phyloP scores from a whole-genome alignment of 2,888 invertebrate genomes.

The Pyralis farinalis region DNA sequence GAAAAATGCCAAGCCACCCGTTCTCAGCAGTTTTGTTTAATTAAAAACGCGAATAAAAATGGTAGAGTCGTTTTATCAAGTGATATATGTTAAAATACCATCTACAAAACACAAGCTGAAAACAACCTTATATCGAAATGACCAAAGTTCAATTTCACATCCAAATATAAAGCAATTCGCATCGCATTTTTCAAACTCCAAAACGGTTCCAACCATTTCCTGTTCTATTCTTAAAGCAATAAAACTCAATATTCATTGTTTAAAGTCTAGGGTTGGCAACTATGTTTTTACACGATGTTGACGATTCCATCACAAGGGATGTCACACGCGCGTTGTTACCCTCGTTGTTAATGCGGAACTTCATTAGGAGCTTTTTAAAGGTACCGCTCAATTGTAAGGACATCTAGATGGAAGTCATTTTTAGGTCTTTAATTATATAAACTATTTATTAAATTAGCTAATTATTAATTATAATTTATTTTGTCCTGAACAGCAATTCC shows the following conservation, averaged over 20 bases:
- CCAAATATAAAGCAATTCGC: slow-evolving; percentile 26
- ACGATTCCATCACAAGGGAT: no score
- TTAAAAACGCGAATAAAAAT: slow-evolving; percentile 78
- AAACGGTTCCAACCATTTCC: slow-evolving; percentile 64
- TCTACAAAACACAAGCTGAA: slow-evolving; percentile 8
- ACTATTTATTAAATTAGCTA: no score
- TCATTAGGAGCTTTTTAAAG: no score
- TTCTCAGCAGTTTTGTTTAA: slow-evolving; percentile 63
- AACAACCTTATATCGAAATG: neutral
- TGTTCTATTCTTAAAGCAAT: slow-evolving; percentile 65
- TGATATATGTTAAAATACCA: slow-evolving; percentile 53
- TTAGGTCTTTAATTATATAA: no score
- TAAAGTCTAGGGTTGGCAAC: slow-evolving; percentile 7
- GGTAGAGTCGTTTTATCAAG: slow-evolving; percentile 67
- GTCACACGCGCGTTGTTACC: no score
- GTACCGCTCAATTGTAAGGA: no score
- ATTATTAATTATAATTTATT: no score
- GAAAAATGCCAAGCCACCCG: slow-evolving; percentile 41
- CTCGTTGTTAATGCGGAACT: no score
- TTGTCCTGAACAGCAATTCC: no score
- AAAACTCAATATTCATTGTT: slow-evolving; percentile 65
- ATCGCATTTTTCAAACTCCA: slow-evolving; percentile 43
- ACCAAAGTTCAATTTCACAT: slow-evolving; percentile 5
- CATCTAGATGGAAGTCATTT: no score
- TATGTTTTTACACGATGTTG: slow-evolving; percentile 27